Evolutionary conservation across 2,797 vertebrate genomes (phyloP).

Genomic region (Neosilurus mollespiculum): DNA sequence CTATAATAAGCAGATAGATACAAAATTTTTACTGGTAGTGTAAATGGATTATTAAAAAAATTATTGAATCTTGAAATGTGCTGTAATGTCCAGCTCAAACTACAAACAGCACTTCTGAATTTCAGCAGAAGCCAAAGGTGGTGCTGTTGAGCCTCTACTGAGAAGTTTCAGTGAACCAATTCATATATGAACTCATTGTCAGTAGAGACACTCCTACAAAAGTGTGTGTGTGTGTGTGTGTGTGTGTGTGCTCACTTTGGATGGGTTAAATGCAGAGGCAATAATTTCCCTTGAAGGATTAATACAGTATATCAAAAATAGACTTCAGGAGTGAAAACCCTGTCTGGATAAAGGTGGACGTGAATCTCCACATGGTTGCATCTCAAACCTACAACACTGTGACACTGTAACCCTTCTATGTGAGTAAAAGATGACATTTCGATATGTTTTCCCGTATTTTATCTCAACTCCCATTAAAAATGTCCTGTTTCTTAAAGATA

Average conservation of each 20-base stretch:
- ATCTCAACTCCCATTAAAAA: neutral
- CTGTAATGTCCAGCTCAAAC: neutral
- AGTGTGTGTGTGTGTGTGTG: no score
- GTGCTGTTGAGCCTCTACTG: neutral
- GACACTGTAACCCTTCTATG: neutral
- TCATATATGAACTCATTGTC: neutral
- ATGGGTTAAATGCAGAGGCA: no score
- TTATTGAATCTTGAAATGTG: neutral
- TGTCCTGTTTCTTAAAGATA: neutral
- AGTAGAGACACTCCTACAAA: neutral
- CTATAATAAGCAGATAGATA: neutral
- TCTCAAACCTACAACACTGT: neutral
- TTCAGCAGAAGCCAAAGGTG: neutral
- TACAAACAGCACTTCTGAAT: neutral
- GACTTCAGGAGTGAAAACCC: no score
- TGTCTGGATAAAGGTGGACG: neutral
- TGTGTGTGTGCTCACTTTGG: no score
- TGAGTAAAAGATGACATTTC: no score
- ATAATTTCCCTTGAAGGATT: no score
- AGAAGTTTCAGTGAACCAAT: neutral
- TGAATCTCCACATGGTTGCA: neutral
- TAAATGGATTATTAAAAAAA: neutral
- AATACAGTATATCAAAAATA: no score
- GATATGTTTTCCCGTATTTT: no score
- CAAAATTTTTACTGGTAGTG: neutral